Conservation (phyloP, 2,113 vertebrate species). For the Sarotherodon lohbergeri region DNA sequence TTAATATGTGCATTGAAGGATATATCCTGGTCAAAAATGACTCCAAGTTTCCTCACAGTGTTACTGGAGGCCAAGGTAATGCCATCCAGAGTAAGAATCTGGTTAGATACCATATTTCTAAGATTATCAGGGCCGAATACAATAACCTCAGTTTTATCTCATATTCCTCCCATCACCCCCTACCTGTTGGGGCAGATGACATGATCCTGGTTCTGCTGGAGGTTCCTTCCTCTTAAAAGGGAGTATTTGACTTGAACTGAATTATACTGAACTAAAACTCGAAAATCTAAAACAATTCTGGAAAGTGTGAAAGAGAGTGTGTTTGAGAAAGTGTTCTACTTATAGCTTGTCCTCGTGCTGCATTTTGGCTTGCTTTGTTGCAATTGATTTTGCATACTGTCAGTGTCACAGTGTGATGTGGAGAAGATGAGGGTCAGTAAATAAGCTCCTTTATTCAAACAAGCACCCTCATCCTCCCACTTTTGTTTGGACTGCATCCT, state of each 20-base stretch:
- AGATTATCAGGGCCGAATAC: too few relatives aligned
- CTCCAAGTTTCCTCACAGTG: too few relatives aligned
- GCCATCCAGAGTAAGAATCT: too few relatives aligned
- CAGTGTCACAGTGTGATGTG: background rate
- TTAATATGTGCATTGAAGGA: too few relatives aligned
- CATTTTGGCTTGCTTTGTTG: background rate
- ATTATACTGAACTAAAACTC: background rate
- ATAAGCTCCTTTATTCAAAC: conserved; percentile 23
- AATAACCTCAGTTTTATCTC: too few relatives aligned
- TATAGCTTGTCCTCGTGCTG: background rate
- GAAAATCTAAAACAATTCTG: background rate
- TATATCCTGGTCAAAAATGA: too few relatives aligned
- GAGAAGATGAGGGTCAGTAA: background rate
- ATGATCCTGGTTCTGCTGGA: too few relatives aligned
- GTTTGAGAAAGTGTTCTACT: background rate
- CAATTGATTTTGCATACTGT: background rate
- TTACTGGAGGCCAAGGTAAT: too few relatives aligned
- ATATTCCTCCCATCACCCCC: too few relatives aligned
- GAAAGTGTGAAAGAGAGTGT: background rate
- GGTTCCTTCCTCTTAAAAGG: too few relatives aligned
- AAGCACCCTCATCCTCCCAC: background rate
- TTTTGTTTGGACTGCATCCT: background rate
- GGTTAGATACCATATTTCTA: too few relatives aligned
- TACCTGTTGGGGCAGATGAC: too few relatives aligned
- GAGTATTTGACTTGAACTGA: background rate